Percentiles rank a stretch among this genome's conserved stretches.
Conservation (phyloP, 1,140 invertebrate species). For the Sipha flava region DNA sequence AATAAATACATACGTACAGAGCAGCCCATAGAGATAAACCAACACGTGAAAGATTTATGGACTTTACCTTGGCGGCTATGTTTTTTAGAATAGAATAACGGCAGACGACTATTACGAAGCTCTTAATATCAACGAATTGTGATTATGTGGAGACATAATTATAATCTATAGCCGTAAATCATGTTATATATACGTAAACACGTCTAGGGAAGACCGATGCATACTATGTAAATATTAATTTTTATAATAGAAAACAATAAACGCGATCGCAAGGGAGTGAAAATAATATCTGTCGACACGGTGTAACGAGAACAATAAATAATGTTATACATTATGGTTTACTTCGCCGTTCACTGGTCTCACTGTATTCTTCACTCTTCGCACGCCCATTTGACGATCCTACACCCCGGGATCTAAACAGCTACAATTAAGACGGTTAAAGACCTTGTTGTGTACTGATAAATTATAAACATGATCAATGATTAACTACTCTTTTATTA, state of each 20-base stretch:
- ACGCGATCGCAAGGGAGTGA: background rate
- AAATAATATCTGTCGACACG: background rate
- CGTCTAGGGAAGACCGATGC: background rate
- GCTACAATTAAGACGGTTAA: background rate
- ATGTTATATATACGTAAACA: background rate
- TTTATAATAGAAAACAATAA: background rate
- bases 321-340: background rate
- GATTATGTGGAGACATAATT: constrained; percentile 4
- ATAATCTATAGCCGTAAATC: background rate
- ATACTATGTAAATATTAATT: background rate
- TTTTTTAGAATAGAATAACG: background rate
- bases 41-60: constrained; percentile 13
- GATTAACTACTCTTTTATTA: too few relatives aligned
- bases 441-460: background rate
- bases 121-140: constrained; percentile 12
- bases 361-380: background rate
- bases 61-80: background rate
- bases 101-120: background rate
- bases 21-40: background rate
- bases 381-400: background rate
- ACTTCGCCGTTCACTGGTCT: background rate
- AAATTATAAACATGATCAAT: background rate
- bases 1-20: background rate
- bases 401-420: background rate
- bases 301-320: background rate